These are phyloP conservation scores for Drosophila buzzatii DNA, from an alignment of 2,888 invertebrate genomes.

Conservation along the genomic window DNA sequence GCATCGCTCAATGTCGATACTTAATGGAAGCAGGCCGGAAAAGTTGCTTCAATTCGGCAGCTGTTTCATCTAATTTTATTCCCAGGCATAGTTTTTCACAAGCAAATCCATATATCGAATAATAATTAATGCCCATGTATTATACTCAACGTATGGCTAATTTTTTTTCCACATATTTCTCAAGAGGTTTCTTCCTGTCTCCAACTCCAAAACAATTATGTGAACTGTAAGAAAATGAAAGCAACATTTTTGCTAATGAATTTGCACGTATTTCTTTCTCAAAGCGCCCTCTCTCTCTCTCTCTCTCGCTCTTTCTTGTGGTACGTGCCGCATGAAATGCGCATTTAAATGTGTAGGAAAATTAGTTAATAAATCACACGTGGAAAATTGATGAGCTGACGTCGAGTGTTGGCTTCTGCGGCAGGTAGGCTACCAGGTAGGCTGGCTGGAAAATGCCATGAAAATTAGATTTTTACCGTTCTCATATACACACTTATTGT, in stretches of 20 bases:
- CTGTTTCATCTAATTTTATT: not conserved
- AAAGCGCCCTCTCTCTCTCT: not conserved
- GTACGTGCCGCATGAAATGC: conserved; percentile 69
- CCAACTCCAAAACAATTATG: conserved; percentile 57
- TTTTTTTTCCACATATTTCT: conserved; percentile 67
- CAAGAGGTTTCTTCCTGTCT: conserved; percentile 8
- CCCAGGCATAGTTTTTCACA: conserved; percentile 2
- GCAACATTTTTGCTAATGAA: conserved; percentile 71
- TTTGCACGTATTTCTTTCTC: conserved; percentile 54
- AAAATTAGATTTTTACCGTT: conserved; percentile 50
- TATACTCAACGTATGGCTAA: conserved; percentile 43
- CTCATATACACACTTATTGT: conserved; percentile 58
- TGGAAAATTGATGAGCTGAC: conserved; percentile 78
- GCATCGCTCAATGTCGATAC: conserved; percentile 38
- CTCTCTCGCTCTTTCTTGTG: conserved; percentile 1
- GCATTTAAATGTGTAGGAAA: conserved; percentile 77
- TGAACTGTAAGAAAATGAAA: conserved; percentile 71
- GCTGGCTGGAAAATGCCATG: conserved; percentile 30
- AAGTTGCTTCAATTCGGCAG: conserved; percentile 12
- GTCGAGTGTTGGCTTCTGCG: conserved; percentile 37
- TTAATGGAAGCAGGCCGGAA: conserved; percentile 16
- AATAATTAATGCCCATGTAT: conserved; percentile 68
- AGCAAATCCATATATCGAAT: conserved; percentile 34
- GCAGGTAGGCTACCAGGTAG: conserved; percentile 13
- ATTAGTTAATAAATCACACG: conserved; percentile 80